Base-by-base conservation (phyloP, 1,140 invertebrate genomes). In the Meloidogyne exigua region DNA sequence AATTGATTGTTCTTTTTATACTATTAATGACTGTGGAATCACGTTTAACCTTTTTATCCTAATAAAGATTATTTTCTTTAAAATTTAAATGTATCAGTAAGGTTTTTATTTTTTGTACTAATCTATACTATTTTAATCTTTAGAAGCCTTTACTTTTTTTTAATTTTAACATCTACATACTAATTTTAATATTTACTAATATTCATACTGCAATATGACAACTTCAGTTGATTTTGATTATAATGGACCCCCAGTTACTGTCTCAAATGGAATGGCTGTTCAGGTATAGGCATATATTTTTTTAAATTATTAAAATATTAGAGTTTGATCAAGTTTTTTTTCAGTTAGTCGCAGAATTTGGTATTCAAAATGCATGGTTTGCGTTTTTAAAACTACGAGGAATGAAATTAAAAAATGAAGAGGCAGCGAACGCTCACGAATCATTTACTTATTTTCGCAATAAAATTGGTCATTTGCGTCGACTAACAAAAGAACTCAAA, bases 371-470 rank as follows among this genome's bases (percentile, higher is more conserved):
- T 62, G 79, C 79, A 23, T 80, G 79, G 79, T 69, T 42, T 66
- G 79, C 79, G 7, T 82, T 76, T 44, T 57, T 80, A 36, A 79
- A 80, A 57, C 72, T 80, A 26, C 74, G 80, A 21, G 79, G 79
- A n/a, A 69, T 76, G 70, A 81, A 80, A 25, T 36, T 81, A 28
- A 68, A n/a, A n/a, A 75, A 79, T 44, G 79, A 80, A 44, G 79
- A 76, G 12, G 79, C 79, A 3, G 72, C 77, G 23, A 72, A 71
- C 12, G 68, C 75, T 15, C 32, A 23, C 11, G 42, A 28, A 5
- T 57, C 79, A 21, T 49, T 74, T 15, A 80, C 62, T 23, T 64
- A 69, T 28, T 80, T 80, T 62, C 78, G 78, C 36, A 73, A 74
- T 25, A 75, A 75, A 80, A 71, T 80, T 28, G 77, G 79, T 65